phyloP scores from a whole-genome alignment of 2,888 invertebrate genomes.

The Horisme vitalbata region DNA sequence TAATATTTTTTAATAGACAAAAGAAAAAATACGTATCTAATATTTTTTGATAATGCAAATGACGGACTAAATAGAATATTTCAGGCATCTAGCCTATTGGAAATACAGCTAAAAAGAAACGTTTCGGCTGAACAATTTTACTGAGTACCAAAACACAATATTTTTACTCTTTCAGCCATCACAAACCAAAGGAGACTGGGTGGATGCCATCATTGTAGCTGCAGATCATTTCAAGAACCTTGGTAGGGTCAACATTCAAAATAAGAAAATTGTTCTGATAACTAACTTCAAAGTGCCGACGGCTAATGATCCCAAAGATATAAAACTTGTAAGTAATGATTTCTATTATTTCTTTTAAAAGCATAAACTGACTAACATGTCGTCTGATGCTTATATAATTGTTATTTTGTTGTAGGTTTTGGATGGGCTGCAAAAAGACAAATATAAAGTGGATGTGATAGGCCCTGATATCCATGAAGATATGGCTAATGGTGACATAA shows the following conservation, averaged over 20 bases:
- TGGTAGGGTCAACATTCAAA: conserved; percentile 48
- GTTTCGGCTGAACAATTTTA: too few relatives aligned
- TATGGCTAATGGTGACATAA: conserved; percentile 51
- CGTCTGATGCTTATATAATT: too few relatives aligned
- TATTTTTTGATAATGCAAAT: too few relatives aligned
- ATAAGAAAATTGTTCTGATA: conserved; percentile 84
- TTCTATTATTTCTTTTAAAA: too few relatives aligned
- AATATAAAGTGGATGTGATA: conserved; percentile 85
- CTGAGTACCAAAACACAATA: too few relatives aligned
- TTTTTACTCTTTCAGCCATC: conserved; percentile 52
- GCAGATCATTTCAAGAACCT: conserved; percentile 73
- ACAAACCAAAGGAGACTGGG: conserved; percentile 84
- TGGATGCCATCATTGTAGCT: conserved; percentile 84
- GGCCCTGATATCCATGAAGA: conserved; percentile 75
- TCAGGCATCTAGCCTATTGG: too few relatives aligned
- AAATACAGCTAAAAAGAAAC: too few relatives aligned
- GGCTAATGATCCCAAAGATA: conserved; percentile 64
- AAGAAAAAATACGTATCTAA: too few relatives aligned
- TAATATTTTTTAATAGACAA: too few relatives aligned
- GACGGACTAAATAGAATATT: too few relatives aligned
- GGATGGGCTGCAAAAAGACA: conserved; percentile 77
- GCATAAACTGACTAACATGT: too few relatives aligned
- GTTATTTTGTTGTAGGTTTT: conserved; percentile 61
- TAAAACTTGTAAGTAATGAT: conserved; percentile 57
- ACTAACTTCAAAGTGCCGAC: conserved; percentile 82